Base-by-base conservation (phyloP, 1,140 invertebrate genomes). In the Drosophila azteca region DNA sequence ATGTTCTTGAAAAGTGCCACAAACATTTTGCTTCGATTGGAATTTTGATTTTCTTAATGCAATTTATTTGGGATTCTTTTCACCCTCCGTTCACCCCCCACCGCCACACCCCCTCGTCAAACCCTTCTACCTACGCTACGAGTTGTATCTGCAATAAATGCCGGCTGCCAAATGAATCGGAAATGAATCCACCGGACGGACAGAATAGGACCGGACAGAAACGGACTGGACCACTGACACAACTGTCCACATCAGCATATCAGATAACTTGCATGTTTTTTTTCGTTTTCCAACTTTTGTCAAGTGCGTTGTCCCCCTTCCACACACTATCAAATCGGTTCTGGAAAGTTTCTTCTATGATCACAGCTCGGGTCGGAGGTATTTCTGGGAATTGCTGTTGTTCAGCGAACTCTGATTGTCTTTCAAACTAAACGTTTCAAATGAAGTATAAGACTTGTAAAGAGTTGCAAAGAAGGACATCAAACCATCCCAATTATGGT, bases 81-180 rank as follows among this genome's bases (percentile, higher is more conserved):
- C 63, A 62, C 53, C 29, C 43, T 6, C 6, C 2, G n/a, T 35
- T 43, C 20, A 26, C 24, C 5, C 5, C 3, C 22, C 22, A 22
- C 22, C 24, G 7, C 29, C 29, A 3, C n/a, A 20, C 17, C 17
- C 17, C 17, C 17, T 20, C 17, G 17, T 8, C 31, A 31, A 41
- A 67, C 69, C 53, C 44, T 13, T 63, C 55, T 57, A 64, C 55
- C 63, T 24, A 51, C 41, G 26, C 57, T 15, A 24, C 22, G 17
- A 20, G 7, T 7, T 7, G n/a, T 29, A 50, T 29, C 26, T 50
- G 15, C 24, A 26, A 24, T 6, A 22, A 62, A 41, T 67, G 54
- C 45, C 50, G 60, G 43, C 50, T 75, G 46, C 46, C 63, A 65
- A 76, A 57, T 73, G 59, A 65, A 79, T 64, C 66, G 75, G 71